Percentiles rank a stretch among this genome's conserved stretches.
phyloP scores from a whole-genome alignment of 2,113 vertebrate genomes.

The Proterorhinus semilunaris region DNA sequence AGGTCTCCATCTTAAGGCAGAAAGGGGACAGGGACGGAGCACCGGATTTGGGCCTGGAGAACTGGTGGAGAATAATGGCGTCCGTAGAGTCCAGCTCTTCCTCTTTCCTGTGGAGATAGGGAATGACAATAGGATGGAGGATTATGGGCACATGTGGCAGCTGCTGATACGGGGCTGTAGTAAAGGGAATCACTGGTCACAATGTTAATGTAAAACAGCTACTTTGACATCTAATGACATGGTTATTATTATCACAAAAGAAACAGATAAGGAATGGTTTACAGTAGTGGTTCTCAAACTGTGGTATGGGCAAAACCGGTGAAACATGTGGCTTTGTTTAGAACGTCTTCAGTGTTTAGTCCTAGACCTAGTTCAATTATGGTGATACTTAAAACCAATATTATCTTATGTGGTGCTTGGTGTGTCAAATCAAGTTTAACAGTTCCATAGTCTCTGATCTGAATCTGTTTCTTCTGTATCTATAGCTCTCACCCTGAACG shows the following conservation, averaged over 20 bases:
- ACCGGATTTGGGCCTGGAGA: constrained; percentile 90
- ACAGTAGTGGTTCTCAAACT: too few species aligned
- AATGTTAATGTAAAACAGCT: neutral
- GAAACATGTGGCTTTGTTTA: too few species aligned
- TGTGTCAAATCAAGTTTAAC: neutral
- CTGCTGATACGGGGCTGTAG: neutral
- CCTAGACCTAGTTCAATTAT: too few species aligned
- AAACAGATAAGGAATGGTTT: too few species aligned
- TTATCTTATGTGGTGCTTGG: too few species aligned
- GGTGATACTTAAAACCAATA: too few species aligned
- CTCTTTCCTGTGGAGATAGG: constrained; percentile 83
- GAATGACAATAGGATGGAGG: neutral
- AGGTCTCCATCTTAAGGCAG: constrained; percentile 98
- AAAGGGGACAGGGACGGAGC: constrained; percentile 94
- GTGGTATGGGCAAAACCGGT: too few species aligned
- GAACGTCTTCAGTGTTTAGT: too few species aligned
- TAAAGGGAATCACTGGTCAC: neutral
- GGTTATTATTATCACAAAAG: too few species aligned
- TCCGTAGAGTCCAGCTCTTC: constrained; percentile 97
- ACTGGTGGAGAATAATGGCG: constrained; percentile 97
- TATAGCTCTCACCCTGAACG: too few species aligned
- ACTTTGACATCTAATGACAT: too few species aligned
- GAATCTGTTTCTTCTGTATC: neutral
- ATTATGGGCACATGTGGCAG: constrained; percentile 1
- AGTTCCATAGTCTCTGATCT: neutral